Evolutionary conservation across 2,113 vertebrate genomes (phyloP).

Genomic region (Rana temporaria): DNA sequence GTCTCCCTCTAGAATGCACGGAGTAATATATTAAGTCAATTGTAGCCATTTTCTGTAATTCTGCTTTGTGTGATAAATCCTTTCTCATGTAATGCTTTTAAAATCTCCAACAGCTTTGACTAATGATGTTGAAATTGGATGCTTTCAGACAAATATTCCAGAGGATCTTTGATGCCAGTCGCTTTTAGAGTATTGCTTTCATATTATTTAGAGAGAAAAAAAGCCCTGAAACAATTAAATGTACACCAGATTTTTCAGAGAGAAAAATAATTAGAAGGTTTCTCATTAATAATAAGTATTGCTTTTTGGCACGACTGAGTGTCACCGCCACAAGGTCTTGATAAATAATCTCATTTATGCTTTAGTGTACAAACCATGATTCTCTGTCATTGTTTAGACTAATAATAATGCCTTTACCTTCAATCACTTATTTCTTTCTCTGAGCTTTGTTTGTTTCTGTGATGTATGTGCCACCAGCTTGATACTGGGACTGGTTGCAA

Average conservation of each 20-base stretch:
- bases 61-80: conserved; percentile 45
- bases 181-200: conserved; percentile 36
- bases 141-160: conserved; percentile 33
- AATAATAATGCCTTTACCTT: conserved; percentile 23
- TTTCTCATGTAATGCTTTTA: conserved; percentile 30
- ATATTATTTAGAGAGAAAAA: conserved; percentile 25
- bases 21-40: conserved; percentile 38
- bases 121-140: conserved; percentile 39
- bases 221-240: conserved; percentile 38
- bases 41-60: conserved; percentile 48
- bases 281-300: conserved; percentile 45
- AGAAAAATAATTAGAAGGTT: conserved; percentile 37
- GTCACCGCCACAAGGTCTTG: conserved; percentile 27
- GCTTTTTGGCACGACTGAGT: conserved; percentile 29
- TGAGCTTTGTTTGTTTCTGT: background rate
- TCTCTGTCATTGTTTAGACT: conserved; percentile 31
- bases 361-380: conserved; percentile 16
- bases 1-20: background rate
- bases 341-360: conserved; percentile 44
- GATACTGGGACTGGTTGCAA: conserved; percentile 6
- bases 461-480: background rate
- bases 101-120: conserved; percentile 31
- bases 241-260: conserved; percentile 28
- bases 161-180: conserved; percentile 26
- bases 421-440: conserved; percentile 24